A percentile compares a stretch with the other conserved stretches of the same genome.
Evolutionary conservation across 2,888 invertebrate species (phyloP).

Genomic region (Chalcis sispes): DNA sequence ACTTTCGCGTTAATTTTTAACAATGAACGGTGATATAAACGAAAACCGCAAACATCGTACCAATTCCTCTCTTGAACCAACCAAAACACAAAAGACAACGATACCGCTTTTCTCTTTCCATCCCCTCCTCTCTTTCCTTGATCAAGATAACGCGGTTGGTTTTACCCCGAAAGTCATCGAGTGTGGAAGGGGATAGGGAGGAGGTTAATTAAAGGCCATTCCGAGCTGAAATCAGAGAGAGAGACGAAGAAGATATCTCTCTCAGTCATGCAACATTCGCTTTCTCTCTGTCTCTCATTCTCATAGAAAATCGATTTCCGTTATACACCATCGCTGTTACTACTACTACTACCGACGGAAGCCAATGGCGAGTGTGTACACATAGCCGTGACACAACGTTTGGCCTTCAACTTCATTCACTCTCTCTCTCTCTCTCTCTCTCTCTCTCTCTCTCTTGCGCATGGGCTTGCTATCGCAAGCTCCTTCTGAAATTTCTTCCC

Average conservation of each 20-base stretch:
- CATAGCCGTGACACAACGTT: too few relatives aligned
- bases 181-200: background rate
- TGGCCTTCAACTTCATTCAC: too few relatives aligned
- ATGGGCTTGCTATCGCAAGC: slow-evolving; percentile 42
- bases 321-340: too few relatives aligned
- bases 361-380: too few relatives aligned
- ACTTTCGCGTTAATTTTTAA: too few relatives aligned
- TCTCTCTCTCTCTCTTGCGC: slow-evolving; percentile 15
- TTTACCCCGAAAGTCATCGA: slow-evolving; percentile 61
- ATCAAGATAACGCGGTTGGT: slow-evolving; percentile 70
- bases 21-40: too few relatives aligned
- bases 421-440: slow-evolving; percentile 25
- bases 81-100: slow-evolving; percentile 44
- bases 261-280: too few relatives aligned
- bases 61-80: background rate
- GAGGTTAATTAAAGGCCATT: slow-evolving; percentile 71
- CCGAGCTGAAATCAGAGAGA: slow-evolving; percentile 65
- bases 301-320: slow-evolving; percentile 28
- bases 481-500: slow-evolving; percentile 21
- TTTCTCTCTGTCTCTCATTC: background rate
- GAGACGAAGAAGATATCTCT: too few relatives aligned
- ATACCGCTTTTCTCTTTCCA: slow-evolving; percentile 26
- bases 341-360: too few relatives aligned
- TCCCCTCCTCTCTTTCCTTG: slow-evolving; percentile 53
- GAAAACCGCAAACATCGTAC: background rate